phyloP scores from a whole-genome alignment of 2,888 invertebrate species.

The Scaeva pyrastri region DNA sequence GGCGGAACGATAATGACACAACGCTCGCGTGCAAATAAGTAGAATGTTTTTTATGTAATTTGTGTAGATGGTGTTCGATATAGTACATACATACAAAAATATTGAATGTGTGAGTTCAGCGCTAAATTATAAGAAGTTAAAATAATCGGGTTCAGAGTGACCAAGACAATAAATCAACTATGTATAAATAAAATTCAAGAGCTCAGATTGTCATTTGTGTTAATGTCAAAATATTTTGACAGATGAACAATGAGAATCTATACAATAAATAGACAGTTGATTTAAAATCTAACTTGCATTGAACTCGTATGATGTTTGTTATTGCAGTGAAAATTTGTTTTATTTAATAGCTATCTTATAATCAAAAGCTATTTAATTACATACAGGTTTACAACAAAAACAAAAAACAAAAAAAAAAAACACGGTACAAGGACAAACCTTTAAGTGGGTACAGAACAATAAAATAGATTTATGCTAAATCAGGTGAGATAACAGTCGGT shows the following conservation, averaged over 20 bases:
- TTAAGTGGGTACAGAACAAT: constrained; percentile 2
- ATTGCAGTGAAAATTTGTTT: background rate
- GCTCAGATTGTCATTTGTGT: background rate
- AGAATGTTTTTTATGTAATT: constrained; percentile 25
- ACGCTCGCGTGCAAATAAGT: background rate
- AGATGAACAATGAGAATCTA: background rate
- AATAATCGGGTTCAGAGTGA: constrained; percentile 15
- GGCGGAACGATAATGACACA: background rate
- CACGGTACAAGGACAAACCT: constrained; percentile 2
- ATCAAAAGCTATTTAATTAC: constrained; percentile 34
- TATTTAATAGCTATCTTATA: constrained; percentile 40
- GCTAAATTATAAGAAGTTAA: constrained; percentile 25
- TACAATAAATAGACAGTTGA: background rate
- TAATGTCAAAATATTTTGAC: constrained; percentile 6
- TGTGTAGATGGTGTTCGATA: constrained; percentile 25
- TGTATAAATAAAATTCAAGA: background rate
- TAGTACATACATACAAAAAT: background rate
- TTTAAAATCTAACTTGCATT: constrained; percentile 6
- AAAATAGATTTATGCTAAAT: constrained; percentile 37
- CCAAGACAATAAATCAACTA: constrained; percentile 12
- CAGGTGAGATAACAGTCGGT: constrained; percentile 40
- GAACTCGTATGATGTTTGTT: constrained; percentile 16
- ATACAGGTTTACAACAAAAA: constrained; percentile 29
- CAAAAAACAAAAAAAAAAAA: background rate
- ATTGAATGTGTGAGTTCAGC: constrained; percentile 40